Base-by-base conservation (phyloP, 2,888 invertebrate species). In the Eilema griseolum region DNA sequence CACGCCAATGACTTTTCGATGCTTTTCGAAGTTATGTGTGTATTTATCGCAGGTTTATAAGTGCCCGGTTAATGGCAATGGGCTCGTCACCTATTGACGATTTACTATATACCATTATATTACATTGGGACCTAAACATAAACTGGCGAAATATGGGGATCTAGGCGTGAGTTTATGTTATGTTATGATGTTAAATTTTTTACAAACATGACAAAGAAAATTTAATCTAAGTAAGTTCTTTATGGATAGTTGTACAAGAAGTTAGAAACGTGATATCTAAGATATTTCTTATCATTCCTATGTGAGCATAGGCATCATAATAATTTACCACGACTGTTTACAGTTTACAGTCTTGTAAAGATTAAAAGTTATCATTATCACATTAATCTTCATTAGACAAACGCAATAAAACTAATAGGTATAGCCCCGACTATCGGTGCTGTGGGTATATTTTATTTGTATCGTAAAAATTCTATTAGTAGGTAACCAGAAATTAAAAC, bases 381-480 rank as follows among this genome's bases (percentile, higher is more conserved):
- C 16, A 65, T 57, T 65, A 33, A 65, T 65, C 65, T 65, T 57
- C 16, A 56, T 65, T 57, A 65, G 56, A 8, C 4, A 57, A 33
- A n/a, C 2, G 33, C 24, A 33, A 65, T 65, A 56, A 63, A 63
- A 63, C 60, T 60, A 28, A 28, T 14, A 20, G 7, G 28, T 60
- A 60, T 60, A 60, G 60, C 31, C 5, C 31, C 31, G 31, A 31
- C 61, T 10, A n/a, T 8, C n/a, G 10, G 0, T 52, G 10, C 3
- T 3, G 16, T 20, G 1, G 2, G 20, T 20, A 20, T n/a, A n/a
- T 20, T 20, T 37, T 4, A n/a, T 16, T 52, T 52, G 8, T n/a
- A 52, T 52, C 52, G 10, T n/a, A 10, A 52, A 52, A 52, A 52
- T 52, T 52, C n/a, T 52, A 52, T 8, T 52, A 46, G 7, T 2